A percentile compares a stretch with the other conserved stretches of the same genome.
These are phyloP conservation scores for Toxostoma redivivum DNA, from an alignment of 2,113 vertebrate genomes.

Conservation along the genomic window DNA sequence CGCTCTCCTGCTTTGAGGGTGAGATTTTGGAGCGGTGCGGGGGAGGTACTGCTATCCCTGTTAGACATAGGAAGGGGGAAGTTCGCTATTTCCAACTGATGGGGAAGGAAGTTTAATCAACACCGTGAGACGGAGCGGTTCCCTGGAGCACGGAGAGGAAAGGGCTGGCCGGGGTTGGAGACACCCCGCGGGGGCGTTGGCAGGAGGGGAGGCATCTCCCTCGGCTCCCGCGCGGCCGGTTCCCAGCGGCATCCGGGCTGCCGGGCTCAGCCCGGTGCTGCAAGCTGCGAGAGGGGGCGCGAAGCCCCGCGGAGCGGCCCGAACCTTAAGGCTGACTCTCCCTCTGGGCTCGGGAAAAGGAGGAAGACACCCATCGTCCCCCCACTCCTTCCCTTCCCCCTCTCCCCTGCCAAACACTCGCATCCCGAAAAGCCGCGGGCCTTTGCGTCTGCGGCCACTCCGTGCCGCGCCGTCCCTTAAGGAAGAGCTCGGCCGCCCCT, in stretches of 20 bases:
- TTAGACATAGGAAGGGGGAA: not conserved
- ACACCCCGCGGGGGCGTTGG: not conserved
- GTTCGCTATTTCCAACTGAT: not conserved
- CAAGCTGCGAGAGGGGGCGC: not conserved
- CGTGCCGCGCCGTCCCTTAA: not conserved
- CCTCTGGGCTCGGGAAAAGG: not conserved
- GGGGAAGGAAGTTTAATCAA: not conserved
- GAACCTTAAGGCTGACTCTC: not conserved
- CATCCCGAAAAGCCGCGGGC: not conserved
- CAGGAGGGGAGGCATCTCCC: not conserved
- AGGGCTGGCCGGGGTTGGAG: not conserved
- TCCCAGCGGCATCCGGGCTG: not conserved
- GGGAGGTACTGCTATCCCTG: not conserved
- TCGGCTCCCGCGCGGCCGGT: not conserved
- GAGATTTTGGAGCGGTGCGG: not conserved
- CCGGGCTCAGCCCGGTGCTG: not conserved
- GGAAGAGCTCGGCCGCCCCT: not conserved
- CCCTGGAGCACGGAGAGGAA: not conserved
- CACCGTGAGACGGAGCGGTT: not conserved
- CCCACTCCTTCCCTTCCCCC: not conserved
- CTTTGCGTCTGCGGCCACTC: not conserved
- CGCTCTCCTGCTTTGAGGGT: not conserved
- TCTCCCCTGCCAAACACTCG: not conserved
- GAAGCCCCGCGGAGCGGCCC: not conserved
- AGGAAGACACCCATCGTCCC: not conserved